phyloP scores from a whole-genome alignment of 2,797 vertebrate genomes.

The Brachymystax lenok region DNA sequence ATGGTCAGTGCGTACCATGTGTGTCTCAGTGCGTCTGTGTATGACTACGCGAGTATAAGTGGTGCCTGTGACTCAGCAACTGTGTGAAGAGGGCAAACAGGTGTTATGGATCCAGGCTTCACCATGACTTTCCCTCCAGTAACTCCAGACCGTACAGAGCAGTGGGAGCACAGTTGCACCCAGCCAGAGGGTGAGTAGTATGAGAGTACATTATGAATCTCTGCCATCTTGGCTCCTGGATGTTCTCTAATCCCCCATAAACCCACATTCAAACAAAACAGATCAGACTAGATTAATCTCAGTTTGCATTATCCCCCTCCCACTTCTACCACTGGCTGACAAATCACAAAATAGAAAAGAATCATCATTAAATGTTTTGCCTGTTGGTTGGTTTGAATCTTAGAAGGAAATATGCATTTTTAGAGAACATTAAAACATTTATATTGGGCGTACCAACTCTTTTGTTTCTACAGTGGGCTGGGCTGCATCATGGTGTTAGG shows the following conservation, averaged over 20 bases:
- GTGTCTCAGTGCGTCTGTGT: background rate
- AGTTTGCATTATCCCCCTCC: constrained; percentile 36
- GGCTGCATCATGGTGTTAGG: background rate
- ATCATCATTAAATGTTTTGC: constrained; percentile 24
- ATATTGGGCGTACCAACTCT: constrained; percentile 11
- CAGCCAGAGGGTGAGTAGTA: constrained; percentile 11
- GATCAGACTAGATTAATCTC: constrained; percentile 61
- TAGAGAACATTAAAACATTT: constrained; percentile 34
- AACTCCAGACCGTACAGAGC: constrained; percentile 24
- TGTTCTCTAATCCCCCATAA: constrained; percentile 55
- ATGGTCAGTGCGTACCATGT: constrained; percentile 2
- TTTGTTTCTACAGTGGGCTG: constrained; percentile 26
- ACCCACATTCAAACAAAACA: constrained; percentile 51
- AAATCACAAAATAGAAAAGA: constrained; percentile 45
- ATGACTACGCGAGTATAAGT: background rate
- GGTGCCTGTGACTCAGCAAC: background rate
- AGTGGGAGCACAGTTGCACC: background rate
- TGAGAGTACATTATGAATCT: constrained; percentile 12
- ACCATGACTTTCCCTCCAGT: constrained; percentile 19
- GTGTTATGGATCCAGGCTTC: constrained; percentile 19
- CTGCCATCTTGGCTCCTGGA: constrained; percentile 42
- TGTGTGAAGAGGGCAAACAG: constrained; percentile 29
- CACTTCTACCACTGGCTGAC: background rate
- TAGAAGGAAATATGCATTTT: constrained; percentile 13
- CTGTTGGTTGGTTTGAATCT: constrained; percentile 14